Conservation (phyloP, 2,113 vertebrate genomes). For the Phrynosoma blainvillii region DNA sequence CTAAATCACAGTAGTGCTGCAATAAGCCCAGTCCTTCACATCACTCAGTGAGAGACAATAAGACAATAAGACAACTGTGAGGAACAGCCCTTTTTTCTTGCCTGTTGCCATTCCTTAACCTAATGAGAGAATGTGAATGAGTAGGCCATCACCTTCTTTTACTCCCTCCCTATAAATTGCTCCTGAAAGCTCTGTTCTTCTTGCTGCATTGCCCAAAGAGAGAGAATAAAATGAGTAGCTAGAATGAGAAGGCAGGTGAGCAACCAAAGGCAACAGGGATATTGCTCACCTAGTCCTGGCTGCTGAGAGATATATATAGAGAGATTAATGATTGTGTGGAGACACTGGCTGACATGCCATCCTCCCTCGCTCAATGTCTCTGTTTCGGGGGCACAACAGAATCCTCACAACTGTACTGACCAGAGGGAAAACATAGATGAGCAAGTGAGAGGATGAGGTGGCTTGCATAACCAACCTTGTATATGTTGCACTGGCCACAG, state of each 20-base stretch:
- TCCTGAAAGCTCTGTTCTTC: not conserved
- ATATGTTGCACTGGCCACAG: not conserved
- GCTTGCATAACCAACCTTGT: not conserved
- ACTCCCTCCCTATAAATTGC: not conserved
- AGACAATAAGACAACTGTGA: not conserved
- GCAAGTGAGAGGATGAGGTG: not conserved
- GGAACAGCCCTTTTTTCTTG: not conserved
- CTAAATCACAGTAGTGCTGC: no score
- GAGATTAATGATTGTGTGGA: not conserved
- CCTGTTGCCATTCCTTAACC: no score
- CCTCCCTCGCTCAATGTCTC: not conserved
- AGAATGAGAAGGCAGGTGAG: not conserved
- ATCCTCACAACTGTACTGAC: not conserved
- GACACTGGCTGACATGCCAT: not conserved
- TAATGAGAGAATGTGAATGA: no score
- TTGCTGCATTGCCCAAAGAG: not conserved
- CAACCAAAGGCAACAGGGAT: no score
- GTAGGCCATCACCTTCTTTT: not conserved
- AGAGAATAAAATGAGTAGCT: not conserved
- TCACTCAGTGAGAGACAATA: not conserved
- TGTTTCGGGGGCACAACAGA: not conserved
- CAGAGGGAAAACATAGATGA: not conserved
- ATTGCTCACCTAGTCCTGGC: not conserved
- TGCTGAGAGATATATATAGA: not conserved
- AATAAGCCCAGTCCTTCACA: not conserved